Conservation (phyloP, 2,888 invertebrate species). For the Mellilla xanthometata region DNA sequence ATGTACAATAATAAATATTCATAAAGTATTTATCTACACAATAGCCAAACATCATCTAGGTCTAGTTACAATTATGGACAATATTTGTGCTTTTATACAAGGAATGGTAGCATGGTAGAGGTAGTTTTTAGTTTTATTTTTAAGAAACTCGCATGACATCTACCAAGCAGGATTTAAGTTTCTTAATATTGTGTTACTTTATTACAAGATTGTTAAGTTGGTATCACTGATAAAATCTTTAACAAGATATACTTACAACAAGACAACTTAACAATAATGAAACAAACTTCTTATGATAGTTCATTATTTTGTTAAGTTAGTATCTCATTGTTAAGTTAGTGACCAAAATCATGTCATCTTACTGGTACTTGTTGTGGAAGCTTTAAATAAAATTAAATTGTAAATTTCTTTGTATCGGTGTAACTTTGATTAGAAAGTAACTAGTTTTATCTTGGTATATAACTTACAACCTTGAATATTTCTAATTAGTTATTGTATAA, state of each 20-base stretch:
- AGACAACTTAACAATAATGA: too few relatives aligned
- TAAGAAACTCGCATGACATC: constrained; percentile 10
- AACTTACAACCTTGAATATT: too few relatives aligned
- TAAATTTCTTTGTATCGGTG: background rate
- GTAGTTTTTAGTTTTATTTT: constrained; percentile 15
- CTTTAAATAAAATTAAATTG: constrained; percentile 13
- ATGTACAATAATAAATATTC: constrained; percentile 83
- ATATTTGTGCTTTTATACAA: constrained; percentile 51
- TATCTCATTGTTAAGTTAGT: too few relatives aligned
- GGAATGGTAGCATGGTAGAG: constrained; percentile 31
- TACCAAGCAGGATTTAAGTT: background rate
- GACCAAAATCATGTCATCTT: too few relatives aligned
- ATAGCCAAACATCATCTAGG: constrained; percentile 41
- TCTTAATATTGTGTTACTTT: background rate
- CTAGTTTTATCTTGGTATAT: too few relatives aligned
- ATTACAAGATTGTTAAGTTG: too few relatives aligned
- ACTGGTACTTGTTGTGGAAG: constrained; percentile 9
- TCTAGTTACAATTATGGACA: constrained; percentile 42
- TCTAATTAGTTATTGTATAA: too few relatives aligned
- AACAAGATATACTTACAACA: too few relatives aligned
- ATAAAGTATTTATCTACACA: constrained; percentile 18
- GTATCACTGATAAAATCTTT: too few relatives aligned
- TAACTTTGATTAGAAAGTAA: too few relatives aligned
- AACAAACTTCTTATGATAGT: too few relatives aligned
- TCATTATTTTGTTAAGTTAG: too few relatives aligned